These are phyloP conservation scores for Neoascia interrupta DNA, from an alignment of 2,888 invertebrate species.

Conservation along the genomic window DNA sequence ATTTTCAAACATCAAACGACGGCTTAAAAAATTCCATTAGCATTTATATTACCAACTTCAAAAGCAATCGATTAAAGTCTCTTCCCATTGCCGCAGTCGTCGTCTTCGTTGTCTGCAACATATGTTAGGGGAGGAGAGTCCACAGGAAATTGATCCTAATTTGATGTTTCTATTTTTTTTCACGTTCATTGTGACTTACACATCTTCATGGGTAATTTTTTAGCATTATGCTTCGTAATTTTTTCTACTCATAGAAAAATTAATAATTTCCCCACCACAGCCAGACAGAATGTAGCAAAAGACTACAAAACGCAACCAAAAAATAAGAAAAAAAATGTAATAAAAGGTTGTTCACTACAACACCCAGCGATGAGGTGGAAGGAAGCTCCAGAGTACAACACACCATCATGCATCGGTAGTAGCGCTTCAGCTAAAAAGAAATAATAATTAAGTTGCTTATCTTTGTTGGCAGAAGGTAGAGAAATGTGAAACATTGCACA, in stretches of 20 bases:
- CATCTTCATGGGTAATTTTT: slow-evolving; percentile 37
- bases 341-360: too few relatives aligned
- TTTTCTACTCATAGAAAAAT: slow-evolving; percentile 2
- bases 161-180: slow-evolving; percentile 17
- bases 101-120: neutral
- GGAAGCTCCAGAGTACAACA: too few relatives aligned
- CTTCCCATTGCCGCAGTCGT: too few relatives aligned
- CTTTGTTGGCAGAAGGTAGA: slow-evolving; percentile 14
- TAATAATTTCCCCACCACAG: slow-evolving; percentile 26
- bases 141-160: slow-evolving; percentile 28
- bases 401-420: neutral
- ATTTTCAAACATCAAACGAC: slow-evolving; percentile 22
- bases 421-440: slow-evolving; percentile 37
- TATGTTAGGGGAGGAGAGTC: neutral
- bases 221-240: slow-evolving; percentile 41
- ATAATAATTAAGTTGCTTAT: slow-evolving; percentile 66
- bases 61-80: slow-evolving; percentile 43
- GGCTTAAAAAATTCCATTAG: slow-evolving; percentile 34
- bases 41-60: slow-evolving; percentile 47
- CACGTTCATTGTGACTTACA: slow-evolving; percentile 9
- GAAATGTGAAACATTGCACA: slow-evolving; percentile 39
- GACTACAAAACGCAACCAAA: too few relatives aligned
- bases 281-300: too few relatives aligned
- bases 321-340: too few relatives aligned
- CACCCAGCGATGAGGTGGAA: too few relatives aligned